A percentile compares a stretch with the other conserved stretches of the same genome.
phyloP scores from a whole-genome alignment of 1,140 invertebrate species.

The Acromyrmex charruanus region DNA sequence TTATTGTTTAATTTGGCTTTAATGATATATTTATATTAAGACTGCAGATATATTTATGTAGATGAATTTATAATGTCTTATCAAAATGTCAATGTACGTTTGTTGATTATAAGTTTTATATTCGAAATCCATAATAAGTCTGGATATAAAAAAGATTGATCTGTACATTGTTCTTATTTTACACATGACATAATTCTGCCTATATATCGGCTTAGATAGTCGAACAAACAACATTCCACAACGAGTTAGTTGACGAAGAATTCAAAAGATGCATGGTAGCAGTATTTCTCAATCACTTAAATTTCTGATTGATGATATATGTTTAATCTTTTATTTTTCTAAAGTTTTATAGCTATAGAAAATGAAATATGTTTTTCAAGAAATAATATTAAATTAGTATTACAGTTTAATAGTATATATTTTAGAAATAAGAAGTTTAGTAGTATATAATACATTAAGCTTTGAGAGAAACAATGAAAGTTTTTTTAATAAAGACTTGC shows the following conservation, averaged over 20 bases:
- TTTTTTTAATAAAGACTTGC: neutral
- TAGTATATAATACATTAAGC: neutral
- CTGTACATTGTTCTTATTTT: conserved; percentile 4
- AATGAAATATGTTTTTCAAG: neutral
- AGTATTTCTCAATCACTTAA: neutral
- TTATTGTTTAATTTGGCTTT: conserved; percentile 12
- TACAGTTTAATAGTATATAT: conserved; percentile 13
- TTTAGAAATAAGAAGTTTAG: too few species aligned
- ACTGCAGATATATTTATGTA: conserved; percentile 14
- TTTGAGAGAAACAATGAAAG: neutral
- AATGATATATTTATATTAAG: conserved; percentile 4
- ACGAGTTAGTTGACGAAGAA: neutral
- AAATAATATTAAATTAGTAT: conserved; percentile 20
- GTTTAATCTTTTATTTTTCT: neutral
- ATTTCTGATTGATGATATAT: conserved; percentile 1
- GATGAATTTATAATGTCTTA: neutral
- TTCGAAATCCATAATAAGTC: conserved; percentile 8
- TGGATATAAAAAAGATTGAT: neutral
- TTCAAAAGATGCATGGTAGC: neutral
- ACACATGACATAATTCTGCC: neutral
- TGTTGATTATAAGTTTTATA: neutral
- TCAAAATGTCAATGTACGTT: neutral
- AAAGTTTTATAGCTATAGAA: neutral
- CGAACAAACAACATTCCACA: conserved; percentile 11
- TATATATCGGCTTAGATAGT: neutral